Evolutionary conservation across 1,140 invertebrate species (phyloP), one percentile per base, ranked within the genome.

Genomic region (Anastatus disparis): DNA sequence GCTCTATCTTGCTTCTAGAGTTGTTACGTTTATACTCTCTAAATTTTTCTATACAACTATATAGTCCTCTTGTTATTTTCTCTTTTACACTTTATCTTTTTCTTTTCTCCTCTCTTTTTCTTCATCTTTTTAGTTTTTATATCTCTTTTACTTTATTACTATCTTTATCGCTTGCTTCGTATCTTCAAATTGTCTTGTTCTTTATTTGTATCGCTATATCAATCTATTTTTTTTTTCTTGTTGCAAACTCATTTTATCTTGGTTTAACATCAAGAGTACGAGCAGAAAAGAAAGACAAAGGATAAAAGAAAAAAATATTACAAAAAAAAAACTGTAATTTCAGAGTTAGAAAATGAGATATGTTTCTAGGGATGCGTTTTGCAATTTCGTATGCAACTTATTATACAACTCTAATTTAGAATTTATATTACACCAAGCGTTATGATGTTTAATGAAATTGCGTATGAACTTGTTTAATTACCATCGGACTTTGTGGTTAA

Each of bases 61-160:
- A 56, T 10, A 7, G 7, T n/a, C 24, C 13, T n/a, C 24, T 17
- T 10, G 38, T n/a, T n/a, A n/a, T n/a, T n/a, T n/a, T n/a, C 13
- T 27, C 22, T 6, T 1, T 10, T 17, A 10, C 17, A 17, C 38
- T 29, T 9, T 42, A n/a, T 74, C 38, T 22, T 44, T 61, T 42
- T 62, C 70, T 63, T 64, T 61, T 74, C 61, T 66, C 61, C 52
- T 12, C 35, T 53, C 38, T 68, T 53, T 22, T 31, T 27, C 35
- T 63, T 64, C 27, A 38, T 20, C 40, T 22, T 40, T 26, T 7
- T 55, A 31, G 42, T 29, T 44, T 63, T 66, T 61, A 59, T 31
- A 35, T 61, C 27, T 48, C 22, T 50, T 52, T 55, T 70, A 46
- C 55, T 58, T 35, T 35, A 52, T 63, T 46, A 27, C 31, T 56